These are phyloP conservation scores for Chymomyza fuscimana DNA, from an alignment of 2,888 invertebrate genomes.

Conservation along the genomic window DNA sequence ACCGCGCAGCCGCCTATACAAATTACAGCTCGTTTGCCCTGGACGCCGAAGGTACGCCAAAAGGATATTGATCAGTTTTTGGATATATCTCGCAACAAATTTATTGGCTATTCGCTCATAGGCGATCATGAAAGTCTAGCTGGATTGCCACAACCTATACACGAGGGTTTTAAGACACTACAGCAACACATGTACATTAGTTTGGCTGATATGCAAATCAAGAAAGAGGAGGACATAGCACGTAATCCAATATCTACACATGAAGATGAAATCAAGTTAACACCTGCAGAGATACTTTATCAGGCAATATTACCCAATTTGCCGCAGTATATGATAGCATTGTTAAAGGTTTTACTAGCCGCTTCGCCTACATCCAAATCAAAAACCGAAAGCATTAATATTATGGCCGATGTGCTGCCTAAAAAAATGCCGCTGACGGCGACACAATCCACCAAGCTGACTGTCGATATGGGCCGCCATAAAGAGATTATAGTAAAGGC, in stretches of 20 bases:
- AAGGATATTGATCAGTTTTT: slow-evolving; percentile 96
- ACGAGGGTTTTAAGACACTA: slow-evolving; percentile 95
- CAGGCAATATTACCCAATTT: slow-evolving; percentile 96
- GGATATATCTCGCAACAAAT: slow-evolving; percentile 94
- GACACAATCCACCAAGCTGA: slow-evolving; percentile 95
- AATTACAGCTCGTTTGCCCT: slow-evolving; percentile 86
- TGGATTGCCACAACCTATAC: slow-evolving; percentile 97
- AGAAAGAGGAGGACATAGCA: slow-evolving; percentile 93
- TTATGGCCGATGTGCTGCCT: slow-evolving; percentile 97
- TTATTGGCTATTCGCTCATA: slow-evolving; percentile 95
- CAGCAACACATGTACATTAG: slow-evolving; percentile 95
- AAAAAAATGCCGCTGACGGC: slow-evolving; percentile 99
- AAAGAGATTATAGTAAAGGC: slow-evolving; percentile 99
- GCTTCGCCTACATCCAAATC: slow-evolving; percentile 99
- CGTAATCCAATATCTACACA: slow-evolving; percentile 93
- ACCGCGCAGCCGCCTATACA: slow-evolving; percentile 70
- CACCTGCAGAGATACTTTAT: slow-evolving; percentile 93
- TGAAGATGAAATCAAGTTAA: slow-evolving; percentile 89
- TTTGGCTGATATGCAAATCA: slow-evolving; percentile 93
- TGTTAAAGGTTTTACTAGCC: slow-evolving; percentile 97
- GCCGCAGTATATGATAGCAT: slow-evolving; percentile 98
- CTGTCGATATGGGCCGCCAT: slow-evolving; percentile 98
- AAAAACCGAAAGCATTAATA: slow-evolving; percentile 98
- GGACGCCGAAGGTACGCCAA: slow-evolving; percentile 97
- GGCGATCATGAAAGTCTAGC: slow-evolving; percentile 93